Base-by-base conservation (phyloP, 2,888 invertebrate genomes). In the Meganola albula region DNA sequence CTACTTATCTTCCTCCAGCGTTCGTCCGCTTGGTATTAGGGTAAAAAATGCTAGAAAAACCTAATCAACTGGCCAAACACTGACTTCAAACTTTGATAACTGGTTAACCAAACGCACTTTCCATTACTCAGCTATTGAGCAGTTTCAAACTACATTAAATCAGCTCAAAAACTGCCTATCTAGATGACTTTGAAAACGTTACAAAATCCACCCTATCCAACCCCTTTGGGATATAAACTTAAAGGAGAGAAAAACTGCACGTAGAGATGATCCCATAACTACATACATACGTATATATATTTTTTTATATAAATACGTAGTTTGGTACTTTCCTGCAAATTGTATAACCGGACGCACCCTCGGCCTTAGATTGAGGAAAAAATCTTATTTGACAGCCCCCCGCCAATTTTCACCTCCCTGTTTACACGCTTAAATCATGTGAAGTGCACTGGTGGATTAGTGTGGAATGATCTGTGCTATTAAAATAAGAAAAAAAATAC, bases 331-430 rank as follows among this genome's bases (percentile, higher is more conserved):
- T 37, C 23, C 41, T 35, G 27, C 31, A 60, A 79, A 78, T 77
- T 73, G 72, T 75, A 74, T 74, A 70, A 72, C 71, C 68, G 72
- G 65, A 73, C 60, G 58, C 46, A 57, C 53, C 57, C 58, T 53
- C 40, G 24, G 46, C 58, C 61, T 60, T 47, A 68, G 76, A 74
- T 78, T 74, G 79, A 77, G 84, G 77, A 78, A 82, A 75, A 80
- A 84, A 83, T 84, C 83, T 82, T 83, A 84, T 83, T 84, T 76
- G 74, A 71, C 69, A 63, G 58, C 61, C 74, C 77, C 69, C 68
- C 44, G 50, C 65, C 75, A 66, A 74, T 80, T 73, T 68, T 46
- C 78, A 74, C 80, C 72, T 72, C 71, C 72, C 73, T 54, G 63
- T 61, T 54, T 61, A 57, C 41, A 43, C 38, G 37, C 40, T 45